Percentiles rank a stretch among this genome's conserved stretches.
These are phyloP conservation scores for Lethenteron reissneri DNA, from an alignment of 2,113 vertebrate species.

Conservation along the genomic window DNA sequence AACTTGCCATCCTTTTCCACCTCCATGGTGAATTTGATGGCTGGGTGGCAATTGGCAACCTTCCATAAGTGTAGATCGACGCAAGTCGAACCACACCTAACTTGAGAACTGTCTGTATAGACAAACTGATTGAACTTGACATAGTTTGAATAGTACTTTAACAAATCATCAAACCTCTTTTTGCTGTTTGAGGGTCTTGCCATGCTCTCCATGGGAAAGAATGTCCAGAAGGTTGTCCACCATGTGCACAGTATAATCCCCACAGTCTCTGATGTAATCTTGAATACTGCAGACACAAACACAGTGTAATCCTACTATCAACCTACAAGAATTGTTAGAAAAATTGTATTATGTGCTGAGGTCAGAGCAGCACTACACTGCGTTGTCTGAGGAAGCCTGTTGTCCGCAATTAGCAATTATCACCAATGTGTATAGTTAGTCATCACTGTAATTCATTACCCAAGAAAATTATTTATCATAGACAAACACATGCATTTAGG, in stretches of 20 bases:
- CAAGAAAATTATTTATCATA: background rate
- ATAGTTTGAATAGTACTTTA: no score
- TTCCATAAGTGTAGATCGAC: no score
- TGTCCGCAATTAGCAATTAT: background rate
- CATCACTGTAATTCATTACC: background rate
- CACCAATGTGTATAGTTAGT: background rate
- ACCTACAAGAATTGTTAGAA: background rate
- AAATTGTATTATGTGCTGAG: background rate
- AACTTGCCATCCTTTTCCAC: no score
- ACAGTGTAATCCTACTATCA: background rate
- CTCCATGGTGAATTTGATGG: no score
- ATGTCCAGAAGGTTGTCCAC: conserved; percentile 80
- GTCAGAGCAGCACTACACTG: background rate
- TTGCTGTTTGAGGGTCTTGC: conserved; percentile 36
- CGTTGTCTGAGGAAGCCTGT: background rate
- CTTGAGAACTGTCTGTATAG: no score
- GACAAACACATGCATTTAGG: background rate
- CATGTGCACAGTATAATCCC: conserved; percentile 54
- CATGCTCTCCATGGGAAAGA: conserved; percentile 69
- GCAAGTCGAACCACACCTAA: no score
- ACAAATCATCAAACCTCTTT: conserved; percentile 28
- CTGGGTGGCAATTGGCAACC: no score
- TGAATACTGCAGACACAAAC: conserved; percentile 30
- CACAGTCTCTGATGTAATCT: conserved; percentile 51
- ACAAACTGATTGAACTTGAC: no score